Conservation (phyloP, 2,113 vertebrate genomes). For the Hiodon alosoides region DNA sequence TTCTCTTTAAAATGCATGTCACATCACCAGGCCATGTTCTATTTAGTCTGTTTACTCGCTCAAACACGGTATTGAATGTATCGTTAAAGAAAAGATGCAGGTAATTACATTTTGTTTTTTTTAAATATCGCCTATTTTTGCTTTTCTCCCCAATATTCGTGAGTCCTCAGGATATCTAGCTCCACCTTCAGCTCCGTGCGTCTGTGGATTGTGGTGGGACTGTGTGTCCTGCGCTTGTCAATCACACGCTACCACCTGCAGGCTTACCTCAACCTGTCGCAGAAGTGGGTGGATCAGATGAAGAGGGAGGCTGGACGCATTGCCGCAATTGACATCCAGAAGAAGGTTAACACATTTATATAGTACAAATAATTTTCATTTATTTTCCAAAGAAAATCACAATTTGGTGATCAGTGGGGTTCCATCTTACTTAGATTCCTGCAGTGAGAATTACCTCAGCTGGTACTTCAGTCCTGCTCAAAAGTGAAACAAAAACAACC, state of each 20-base stretch:
- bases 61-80: no score
- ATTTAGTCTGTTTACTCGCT: no score
- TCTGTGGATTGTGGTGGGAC: slow-evolving; percentile 73
- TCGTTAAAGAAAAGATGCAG: no score
- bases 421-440: background rate
- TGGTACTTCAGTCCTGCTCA: no score
- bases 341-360: slow-evolving; percentile 59
- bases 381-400: no score
- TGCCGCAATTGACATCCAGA: slow-evolving; percentile 79
- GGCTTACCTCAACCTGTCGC: slow-evolving; percentile 85
- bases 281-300: slow-evolving; percentile 82
- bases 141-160: no score
- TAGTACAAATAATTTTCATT: slow-evolving; percentile 17
- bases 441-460: no score
- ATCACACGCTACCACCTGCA: slow-evolving; percentile 81
- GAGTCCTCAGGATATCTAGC: slow-evolving; percentile 67
- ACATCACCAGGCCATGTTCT: no score
- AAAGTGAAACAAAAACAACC: no score
- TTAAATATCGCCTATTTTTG: no score
- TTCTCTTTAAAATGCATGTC: no score
- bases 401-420: background rate
- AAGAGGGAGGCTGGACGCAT: slow-evolving; percentile 82
- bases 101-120: no score
- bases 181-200: slow-evolving; percentile 69
- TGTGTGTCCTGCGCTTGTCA: slow-evolving; percentile 70